phyloP scores from a whole-genome alignment of 1,140 invertebrate genomes.

The Nylanderia fulva region DNA sequence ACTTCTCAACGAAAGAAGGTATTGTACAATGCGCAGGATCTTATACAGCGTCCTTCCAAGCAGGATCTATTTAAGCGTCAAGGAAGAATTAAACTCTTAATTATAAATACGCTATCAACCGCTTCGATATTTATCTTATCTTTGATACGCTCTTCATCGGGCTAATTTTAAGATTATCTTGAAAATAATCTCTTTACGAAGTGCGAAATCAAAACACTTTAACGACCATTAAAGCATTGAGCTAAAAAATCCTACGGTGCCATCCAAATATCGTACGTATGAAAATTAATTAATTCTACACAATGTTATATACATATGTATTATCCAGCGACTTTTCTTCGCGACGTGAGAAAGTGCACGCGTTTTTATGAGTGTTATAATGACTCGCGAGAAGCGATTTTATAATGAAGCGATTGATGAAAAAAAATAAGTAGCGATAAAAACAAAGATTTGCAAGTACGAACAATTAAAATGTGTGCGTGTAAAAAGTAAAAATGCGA shows the following conservation, averaged over 20 bases:
- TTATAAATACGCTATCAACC: not conserved
- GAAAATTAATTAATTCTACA: conserved; percentile 5
- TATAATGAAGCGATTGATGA: not conserved
- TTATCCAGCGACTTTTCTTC: not conserved
- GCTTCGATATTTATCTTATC: not conserved
- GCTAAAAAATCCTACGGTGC: conserved; percentile 13
- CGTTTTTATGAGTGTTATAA: not conserved
- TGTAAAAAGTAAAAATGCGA: not conserved
- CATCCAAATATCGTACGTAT: conserved; percentile 15
- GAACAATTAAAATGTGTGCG: not conserved
- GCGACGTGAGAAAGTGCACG: not conserved
- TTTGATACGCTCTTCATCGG: conserved; percentile 1
- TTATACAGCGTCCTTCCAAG: not conserved
- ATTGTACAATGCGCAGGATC: not conserved
- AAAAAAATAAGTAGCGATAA: not conserved
- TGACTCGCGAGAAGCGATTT: not conserved
- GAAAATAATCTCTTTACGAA: conserved; percentile 1
- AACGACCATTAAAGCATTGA: conserved; percentile 31
- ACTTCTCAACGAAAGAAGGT: not conserved
- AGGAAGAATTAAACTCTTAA: not conserved
- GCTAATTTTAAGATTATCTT: conserved; percentile 32
- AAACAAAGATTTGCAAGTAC: conserved; percentile 7
- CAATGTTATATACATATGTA: conserved; percentile 1
- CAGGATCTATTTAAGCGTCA: not conserved
- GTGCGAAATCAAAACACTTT: not conserved